phyloP scores from a whole-genome alignment of 2,797 vertebrate species.

The Holocentrus rufus region DNA sequence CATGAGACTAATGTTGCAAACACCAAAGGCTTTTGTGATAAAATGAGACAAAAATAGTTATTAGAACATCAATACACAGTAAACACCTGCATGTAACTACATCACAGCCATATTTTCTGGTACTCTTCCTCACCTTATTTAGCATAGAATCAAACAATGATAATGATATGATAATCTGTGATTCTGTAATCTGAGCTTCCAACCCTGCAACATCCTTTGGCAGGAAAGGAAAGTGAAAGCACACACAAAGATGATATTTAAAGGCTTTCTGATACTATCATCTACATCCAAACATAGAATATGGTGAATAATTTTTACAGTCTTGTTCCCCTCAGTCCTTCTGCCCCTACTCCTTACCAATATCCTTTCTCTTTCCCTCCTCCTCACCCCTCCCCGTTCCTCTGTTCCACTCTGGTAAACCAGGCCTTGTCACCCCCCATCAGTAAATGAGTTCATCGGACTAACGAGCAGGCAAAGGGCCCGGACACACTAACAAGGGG shows the following conservation, averaged over 20 bases:
- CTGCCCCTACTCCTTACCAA: conserved; percentile 16
- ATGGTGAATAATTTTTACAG: conserved; percentile 22
- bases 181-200: conserved; percentile 31
- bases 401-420: conserved; percentile 73
- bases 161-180: conserved; percentile 31
- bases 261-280: conserved; percentile 31
- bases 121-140: conserved; percentile 41
- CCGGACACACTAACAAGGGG: conserved; percentile 86
- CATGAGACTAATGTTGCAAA: conserved; percentile 3
- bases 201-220: conserved; percentile 13
- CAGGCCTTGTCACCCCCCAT: conserved; percentile 84
- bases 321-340: background rate
- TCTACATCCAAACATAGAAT: conserved; percentile 23
- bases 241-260: conserved; percentile 58
- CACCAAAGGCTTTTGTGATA: background rate
- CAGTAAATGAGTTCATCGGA: conserved; percentile 92
- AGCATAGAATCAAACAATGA: conserved; percentile 54
- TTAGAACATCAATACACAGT: background rate
- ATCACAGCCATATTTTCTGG: conserved; percentile 11
- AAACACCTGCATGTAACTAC: background rate
- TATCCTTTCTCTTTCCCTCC: conserved; percentile 21
- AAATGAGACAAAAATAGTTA: background rate
- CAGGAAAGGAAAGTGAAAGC: conserved; percentile 54
- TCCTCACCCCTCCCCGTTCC: conserved; percentile 13
- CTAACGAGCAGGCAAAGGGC: conserved; percentile 89